phyloP scores from a whole-genome alignment of 1,140 invertebrate genomes.

The Druon quercuslanigerum region DNA sequence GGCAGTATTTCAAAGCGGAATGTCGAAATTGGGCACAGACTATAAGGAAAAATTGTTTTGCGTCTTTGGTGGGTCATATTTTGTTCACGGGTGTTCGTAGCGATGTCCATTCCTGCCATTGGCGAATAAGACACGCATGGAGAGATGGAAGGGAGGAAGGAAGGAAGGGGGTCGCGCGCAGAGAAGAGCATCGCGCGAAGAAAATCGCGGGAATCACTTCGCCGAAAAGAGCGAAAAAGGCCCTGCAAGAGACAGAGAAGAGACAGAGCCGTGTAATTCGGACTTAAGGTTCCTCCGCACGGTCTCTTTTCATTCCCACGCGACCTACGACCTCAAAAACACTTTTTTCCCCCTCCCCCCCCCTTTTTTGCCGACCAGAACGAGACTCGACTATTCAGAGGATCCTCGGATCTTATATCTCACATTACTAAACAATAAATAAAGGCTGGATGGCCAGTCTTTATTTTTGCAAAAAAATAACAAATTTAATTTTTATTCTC shows the following conservation, averaged over 20 bases:
- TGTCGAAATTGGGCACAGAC: slow-evolving; percentile 4
- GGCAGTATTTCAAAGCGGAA: neutral
- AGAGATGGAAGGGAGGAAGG: neutral
- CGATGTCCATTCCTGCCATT: slow-evolving; percentile 44
- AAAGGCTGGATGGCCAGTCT: too few relatives aligned
- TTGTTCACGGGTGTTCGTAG: slow-evolving; percentile 7
- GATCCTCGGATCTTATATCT: too few relatives aligned
- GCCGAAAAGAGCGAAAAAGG: neutral
- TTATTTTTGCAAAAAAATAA: too few relatives aligned
- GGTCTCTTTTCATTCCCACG: slow-evolving; percentile 63
- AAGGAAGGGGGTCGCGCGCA: slow-evolving; percentile 5
- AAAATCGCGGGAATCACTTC: slow-evolving; percentile 13
- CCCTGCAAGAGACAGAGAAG: slow-evolving; percentile 42
- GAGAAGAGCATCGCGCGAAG: neutral
- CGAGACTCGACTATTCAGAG: slow-evolving; percentile 11
- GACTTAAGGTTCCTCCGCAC: slow-evolving; percentile 54
- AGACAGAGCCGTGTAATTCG: slow-evolving; percentile 64
- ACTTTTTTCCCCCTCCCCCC: slow-evolving; percentile 17
- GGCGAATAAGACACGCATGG: slow-evolving; percentile 35
- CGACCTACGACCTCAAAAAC: slow-evolving; percentile 60
- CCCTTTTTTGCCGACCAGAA: slow-evolving; percentile 18
- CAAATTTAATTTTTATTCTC: too few relatives aligned
- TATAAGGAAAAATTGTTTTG: slow-evolving; percentile 9
- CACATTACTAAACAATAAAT: too few relatives aligned
- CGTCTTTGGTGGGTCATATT: slow-evolving; percentile 29